phyloP scores from a whole-genome alignment of 1,140 invertebrate genomes.

The Eriosoma lanigerum region DNA sequence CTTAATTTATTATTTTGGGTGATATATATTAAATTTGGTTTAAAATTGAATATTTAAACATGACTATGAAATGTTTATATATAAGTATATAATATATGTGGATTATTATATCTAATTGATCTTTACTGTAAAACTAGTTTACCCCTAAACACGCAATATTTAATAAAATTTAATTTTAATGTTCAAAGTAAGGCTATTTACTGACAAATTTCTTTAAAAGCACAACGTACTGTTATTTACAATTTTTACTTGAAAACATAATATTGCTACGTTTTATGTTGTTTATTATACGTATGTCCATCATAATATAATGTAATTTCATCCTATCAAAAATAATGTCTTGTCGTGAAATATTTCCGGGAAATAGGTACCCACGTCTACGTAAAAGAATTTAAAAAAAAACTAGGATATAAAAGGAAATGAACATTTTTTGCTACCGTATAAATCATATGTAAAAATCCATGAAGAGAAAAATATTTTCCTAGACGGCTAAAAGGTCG shows the following conservation, averaged over 20 bases:
- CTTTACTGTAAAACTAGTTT: not conserved
- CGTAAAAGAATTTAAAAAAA: constrained; percentile 17
- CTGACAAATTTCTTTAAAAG: not conserved
- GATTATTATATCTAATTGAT: constrained; percentile 6
- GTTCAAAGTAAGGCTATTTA: not conserved
- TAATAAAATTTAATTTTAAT: not conserved
- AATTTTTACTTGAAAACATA: not conserved
- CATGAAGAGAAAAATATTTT: constrained; percentile 38
- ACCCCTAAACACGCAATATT: not conserved
- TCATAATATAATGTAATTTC: constrained; percentile 8
- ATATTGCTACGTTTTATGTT: not conserved
- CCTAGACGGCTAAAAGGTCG: not conserved
- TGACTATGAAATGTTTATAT: constrained; percentile 10
- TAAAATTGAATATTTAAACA: constrained; percentile 11
- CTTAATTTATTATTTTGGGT: no score
- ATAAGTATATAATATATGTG: no score
- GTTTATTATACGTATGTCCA: constrained; percentile 7
- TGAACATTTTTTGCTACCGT: constrained; percentile 17
- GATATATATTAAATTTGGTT: constrained; percentile 7
- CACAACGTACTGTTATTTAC: not conserved
- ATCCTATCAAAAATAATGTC: not conserved
- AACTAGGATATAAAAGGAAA: constrained; percentile 22
- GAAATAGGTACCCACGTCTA: not conserved
- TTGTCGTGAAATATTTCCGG: constrained; percentile 9
- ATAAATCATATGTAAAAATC: constrained; percentile 41